Evolutionary conservation across 2,888 invertebrate species (phyloP).

Genomic region (Dexiosoma caninum): DNA sequence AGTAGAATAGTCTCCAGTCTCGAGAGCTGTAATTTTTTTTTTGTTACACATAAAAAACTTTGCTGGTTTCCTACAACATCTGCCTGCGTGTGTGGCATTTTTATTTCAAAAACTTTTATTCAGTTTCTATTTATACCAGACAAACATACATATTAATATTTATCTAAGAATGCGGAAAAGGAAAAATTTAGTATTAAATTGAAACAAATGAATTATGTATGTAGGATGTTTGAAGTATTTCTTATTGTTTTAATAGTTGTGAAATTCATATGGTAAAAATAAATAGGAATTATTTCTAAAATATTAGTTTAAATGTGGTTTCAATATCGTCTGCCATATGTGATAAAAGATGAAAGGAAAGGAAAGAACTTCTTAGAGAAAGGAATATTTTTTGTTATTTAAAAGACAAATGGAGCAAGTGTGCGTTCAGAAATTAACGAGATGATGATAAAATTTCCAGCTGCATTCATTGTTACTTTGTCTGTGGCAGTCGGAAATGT

Average conservation of each 20-base stretch:
- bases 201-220: neutral
- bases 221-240: neutral
- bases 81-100: neutral
- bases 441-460: too few relatives aligned
- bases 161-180: slow-evolving; percentile 5
- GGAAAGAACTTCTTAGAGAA: too few relatives aligned
- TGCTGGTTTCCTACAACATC: neutral
- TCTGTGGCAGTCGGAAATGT: too few relatives aligned
- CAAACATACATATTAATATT: slow-evolving; percentile 13
- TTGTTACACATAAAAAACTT: slow-evolving; percentile 2
- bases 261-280: slow-evolving; percentile 14
- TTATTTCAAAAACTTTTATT: neutral
- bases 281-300: slow-evolving; percentile 39
- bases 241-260: neutral
- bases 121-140: neutral
- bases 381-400: too few relatives aligned
- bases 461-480: too few relatives aligned
- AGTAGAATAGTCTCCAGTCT: too few relatives aligned
- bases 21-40: neutral
- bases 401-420: too few relatives aligned
- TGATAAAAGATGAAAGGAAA: too few relatives aligned
- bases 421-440: too few relatives aligned
- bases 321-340: too few relatives aligned
- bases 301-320: neutral
- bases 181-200: neutral